Base-by-base conservation (phyloP, 2,113 vertebrate genomes). In the Butorides virescens region DNA sequence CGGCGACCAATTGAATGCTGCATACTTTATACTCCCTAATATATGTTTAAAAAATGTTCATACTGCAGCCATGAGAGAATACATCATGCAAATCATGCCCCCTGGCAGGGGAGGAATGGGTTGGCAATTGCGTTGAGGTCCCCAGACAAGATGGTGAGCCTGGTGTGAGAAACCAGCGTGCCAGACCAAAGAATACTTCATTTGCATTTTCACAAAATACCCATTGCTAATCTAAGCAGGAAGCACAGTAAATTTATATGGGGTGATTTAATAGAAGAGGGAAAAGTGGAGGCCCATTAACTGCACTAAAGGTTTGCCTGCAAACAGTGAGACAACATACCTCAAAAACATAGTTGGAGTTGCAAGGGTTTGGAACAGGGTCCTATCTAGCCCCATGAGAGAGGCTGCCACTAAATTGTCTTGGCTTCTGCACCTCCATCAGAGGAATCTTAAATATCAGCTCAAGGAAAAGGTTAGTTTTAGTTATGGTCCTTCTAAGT, bases 191-290 rank as follows among this genome's bases (percentile, higher is more conserved):
- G 93, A 96, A 96, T 91, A 9, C 94, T 91, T 96, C 90, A 96
- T 97, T 97, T 96, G 96, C 96, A 96, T 97, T 30, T 66, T 78
- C 91, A 96, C 93, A 97, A 97, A 96, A 96, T 70, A 58, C 49
- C 94, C 77, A 2, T 21, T 72, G 94, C 94, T 95, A 95, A 94
- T 78, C 93, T 17, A 15, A 53, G 94, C 95, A 96, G 94, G 94
- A 95, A 86, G 81, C 93, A 25, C 0, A 53, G 85, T 65, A 90
- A 68, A 88, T 82, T 88, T 91, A 86, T 78, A 75, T n/a, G 74
- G 87, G 39, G 34, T 61, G 85, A 6, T 82, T 92, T 86, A 76
- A 79, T 5, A 32, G 66, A 7, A 85, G 36, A 82, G 67, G 68
- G 77, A 59, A 77, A 78, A 94, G 52, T 56, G 52, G 86, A 85